These are phyloP conservation scores for Gasterosteus nipponicus DNA, from an alignment of 2,113 vertebrate genomes.

Conservation along the genomic window DNA sequence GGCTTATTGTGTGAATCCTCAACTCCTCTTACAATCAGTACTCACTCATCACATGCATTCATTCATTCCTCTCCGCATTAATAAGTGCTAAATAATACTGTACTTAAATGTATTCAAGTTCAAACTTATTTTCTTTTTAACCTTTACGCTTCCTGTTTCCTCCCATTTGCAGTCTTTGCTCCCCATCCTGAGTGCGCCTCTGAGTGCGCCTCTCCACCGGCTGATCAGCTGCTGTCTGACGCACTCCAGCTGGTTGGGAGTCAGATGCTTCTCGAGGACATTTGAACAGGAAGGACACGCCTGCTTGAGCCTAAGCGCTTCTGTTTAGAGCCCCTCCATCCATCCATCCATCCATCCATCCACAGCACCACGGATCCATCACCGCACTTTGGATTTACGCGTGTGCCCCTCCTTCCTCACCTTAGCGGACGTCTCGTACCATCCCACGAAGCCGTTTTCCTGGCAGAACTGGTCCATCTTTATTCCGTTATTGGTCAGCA, in stretches of 20 bases:
- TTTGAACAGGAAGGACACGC: slow-evolving; percentile 15
- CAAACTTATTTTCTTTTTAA: too few species aligned
- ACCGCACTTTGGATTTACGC: not conserved
- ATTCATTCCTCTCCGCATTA: slow-evolving; percentile 10
- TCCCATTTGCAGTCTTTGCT: not conserved
- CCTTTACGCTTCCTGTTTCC: not conserved
- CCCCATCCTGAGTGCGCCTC: slow-evolving; percentile 33
- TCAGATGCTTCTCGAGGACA: slow-evolving; percentile 41
- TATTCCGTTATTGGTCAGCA: slow-evolving; percentile 76
- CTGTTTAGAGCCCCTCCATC: not conserved
- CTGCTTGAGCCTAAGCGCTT: not conserved
- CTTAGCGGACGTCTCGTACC: slow-evolving; percentile 87
- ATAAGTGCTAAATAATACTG: not conserved
- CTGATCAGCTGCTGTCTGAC: slow-evolving; percentile 35
- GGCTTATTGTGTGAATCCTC: slow-evolving; percentile 47
- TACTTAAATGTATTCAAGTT: not conserved
- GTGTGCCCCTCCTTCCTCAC: slow-evolving; percentile 62
- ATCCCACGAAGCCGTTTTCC: slow-evolving; percentile 85
- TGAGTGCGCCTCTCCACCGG: slow-evolving; percentile 38
- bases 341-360: slow-evolving; percentile 39
- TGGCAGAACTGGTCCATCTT: slow-evolving; percentile 85
- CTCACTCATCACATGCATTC: slow-evolving; percentile 6
- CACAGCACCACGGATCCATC: not conserved
- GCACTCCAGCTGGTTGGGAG: slow-evolving; percentile 11
- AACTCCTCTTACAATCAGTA: slow-evolving; percentile 28